Conservation (phyloP, 2,113 vertebrate species). For the Cettia cetti region DNA sequence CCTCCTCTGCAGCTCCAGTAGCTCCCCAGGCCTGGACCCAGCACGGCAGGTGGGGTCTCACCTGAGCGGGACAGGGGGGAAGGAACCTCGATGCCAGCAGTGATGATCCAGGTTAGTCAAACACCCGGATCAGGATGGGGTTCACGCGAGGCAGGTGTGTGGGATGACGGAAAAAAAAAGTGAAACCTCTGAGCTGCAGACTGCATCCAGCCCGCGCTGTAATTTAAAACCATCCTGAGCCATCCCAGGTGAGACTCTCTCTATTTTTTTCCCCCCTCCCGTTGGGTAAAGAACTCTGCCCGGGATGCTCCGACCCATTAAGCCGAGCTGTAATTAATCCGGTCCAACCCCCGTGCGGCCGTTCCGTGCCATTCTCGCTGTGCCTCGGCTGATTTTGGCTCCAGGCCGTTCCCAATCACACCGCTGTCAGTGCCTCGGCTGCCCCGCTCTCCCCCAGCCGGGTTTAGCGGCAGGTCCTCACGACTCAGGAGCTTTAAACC, state of each 20-base stretch:
- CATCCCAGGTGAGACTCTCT: not conserved
- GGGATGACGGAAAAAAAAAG: not conserved
- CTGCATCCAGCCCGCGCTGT: not conserved
- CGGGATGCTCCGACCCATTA: not conserved
- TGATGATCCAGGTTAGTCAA: accelerated
- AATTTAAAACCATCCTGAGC: not conserved
- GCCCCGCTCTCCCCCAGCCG: not conserved
- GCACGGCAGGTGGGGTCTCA: not conserved
- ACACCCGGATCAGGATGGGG: not conserved
- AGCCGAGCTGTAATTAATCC: not conserved
- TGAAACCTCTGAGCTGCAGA: not conserved
- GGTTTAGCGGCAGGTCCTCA: not conserved
- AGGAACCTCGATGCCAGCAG: accelerated
- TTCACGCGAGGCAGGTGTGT: not conserved
- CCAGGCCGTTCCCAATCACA: not conserved
- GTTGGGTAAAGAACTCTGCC: not conserved
- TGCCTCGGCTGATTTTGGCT: not conserved
- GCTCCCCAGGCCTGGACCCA: not conserved
- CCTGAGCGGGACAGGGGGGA: not conserved
- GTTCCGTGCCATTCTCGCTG: not conserved
- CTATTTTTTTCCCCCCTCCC: not conserved
- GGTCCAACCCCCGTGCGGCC: not conserved
- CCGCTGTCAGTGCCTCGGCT: not conserved
- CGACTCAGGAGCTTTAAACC: not conserved
- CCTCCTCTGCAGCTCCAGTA: not conserved